Base-by-base conservation (phyloP, 2,113 vertebrate genomes). In the Callithrix jacchus region DNA sequence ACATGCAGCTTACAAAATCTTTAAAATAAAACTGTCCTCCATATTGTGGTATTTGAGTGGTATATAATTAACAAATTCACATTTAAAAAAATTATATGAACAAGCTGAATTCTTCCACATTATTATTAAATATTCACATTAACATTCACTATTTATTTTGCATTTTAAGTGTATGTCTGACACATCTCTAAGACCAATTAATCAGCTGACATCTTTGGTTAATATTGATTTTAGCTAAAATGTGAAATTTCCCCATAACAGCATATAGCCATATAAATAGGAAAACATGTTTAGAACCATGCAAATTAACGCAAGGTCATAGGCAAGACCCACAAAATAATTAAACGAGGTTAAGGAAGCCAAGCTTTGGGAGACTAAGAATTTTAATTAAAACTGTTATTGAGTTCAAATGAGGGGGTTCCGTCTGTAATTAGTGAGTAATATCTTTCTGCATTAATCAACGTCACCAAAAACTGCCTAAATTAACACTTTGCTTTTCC, bases 361-460 rank as follows among this genome's bases (percentile, higher is more conserved):
- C 88, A 97, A 92, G 94, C 94, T 97, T 97, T 97, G 77, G 95
- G 96, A 98, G 94, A 97, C 87, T 93, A 97, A 96, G 92, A 97
- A 97, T 98, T 98, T 98, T 98, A 98, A 98, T 98, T 97, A 97
- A 97, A 98, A 97, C 87, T 79, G 84, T 96, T 98, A 97, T 96
- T 98, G 97, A 97, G 97, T 98, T 98, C 97, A 98, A 98, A 98
- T 97, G 95, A 97, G 96, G 76, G 94, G 95, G 82, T 97, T 96
- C 89, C 91, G 45, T 95, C 97, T 97, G 97, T 95, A 97, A 97
- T 98, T 98, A 98, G 96, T 97, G 95, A 97, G 95, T 96, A 97
- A 98, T 97, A 97, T 97, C 96, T 97, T 97, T 96, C 95, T 97
- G 92, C 94, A 98, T 97, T 97, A 97, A 98, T 98, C 97, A 98